Evolutionary conservation across 2,888 invertebrate species (phyloP).

Genomic region (Drosophila subsilvestris): DNA sequence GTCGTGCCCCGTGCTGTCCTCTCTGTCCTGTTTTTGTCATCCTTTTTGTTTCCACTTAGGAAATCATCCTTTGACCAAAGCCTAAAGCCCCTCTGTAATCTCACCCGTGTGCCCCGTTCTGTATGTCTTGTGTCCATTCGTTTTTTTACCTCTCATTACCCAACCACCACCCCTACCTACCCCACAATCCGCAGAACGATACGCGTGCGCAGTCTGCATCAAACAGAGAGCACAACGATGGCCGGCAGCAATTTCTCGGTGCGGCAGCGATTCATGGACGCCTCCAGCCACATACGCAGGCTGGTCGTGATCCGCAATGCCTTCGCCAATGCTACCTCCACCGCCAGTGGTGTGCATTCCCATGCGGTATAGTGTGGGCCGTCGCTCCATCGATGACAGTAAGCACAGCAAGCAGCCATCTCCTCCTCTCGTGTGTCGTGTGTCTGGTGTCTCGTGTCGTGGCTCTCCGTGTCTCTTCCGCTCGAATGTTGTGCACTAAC

Average conservation of each 20-base stretch:
- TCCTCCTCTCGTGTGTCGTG: too few species aligned
- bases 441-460: too few species aligned
- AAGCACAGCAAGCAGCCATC: slow-evolving; percentile 36
- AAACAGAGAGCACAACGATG: slow-evolving; percentile 76
- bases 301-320: slow-evolving; percentile 81
- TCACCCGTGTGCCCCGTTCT: slow-evolving; percentile 23
- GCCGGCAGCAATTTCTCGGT: slow-evolving; percentile 72
- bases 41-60: not conserved
- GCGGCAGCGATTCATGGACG: slow-evolving; percentile 78
- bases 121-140: slow-evolving; percentile 41
- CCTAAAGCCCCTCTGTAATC: not conserved
- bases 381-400: slow-evolving; percentile 22
- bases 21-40: not conserved
- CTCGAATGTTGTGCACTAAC: slow-evolving; percentile 61
- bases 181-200: slow-evolving; percentile 64
- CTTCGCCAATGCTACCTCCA: slow-evolving; percentile 60
- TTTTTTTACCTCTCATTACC: slow-evolving; percentile 18
- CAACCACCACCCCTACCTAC: too few species aligned
- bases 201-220: slow-evolving; percentile 75
- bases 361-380: slow-evolving; percentile 58
- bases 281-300: slow-evolving; percentile 80
- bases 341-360: slow-evolving; percentile 63
- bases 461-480: slow-evolving; percentile 14
- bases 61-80: not conserved
- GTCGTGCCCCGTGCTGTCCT: not conserved